A percentile compares a stretch with the other conserved stretches of the same genome.
Evolutionary conservation across 2,113 vertebrate genomes (phyloP).

Genomic region (Paracanthobrama guichenoti): DNA sequence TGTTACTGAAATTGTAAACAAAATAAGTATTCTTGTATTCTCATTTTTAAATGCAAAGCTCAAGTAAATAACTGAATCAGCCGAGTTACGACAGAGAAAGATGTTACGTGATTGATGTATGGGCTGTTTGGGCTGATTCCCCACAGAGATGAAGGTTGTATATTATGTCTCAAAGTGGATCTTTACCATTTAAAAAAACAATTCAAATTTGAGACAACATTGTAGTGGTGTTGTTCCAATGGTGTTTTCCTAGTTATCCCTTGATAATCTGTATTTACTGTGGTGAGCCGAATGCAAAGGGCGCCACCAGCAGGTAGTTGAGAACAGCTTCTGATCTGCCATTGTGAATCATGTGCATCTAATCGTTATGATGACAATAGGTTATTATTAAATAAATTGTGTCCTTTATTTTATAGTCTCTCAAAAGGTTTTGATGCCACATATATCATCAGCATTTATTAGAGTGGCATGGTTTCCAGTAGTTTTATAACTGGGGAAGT

Average conservation of each 20-base stretch:
- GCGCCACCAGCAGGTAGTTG: background rate
- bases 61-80: background rate
- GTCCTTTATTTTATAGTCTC: background rate
- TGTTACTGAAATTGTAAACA: constrained; percentile 6
- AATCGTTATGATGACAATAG: background rate
- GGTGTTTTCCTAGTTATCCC: background rate
- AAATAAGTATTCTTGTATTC: background rate
- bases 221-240: background rate
- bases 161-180: background rate
- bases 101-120: background rate
- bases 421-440: background rate
- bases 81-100: background rate
- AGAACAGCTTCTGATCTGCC: background rate
- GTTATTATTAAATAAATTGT: constrained; percentile 9
- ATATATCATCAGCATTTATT: background rate
- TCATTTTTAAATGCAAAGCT: background rate
- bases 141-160: background rate
- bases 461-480: background rate
- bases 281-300: background rate
- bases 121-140: background rate
- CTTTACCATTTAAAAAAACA: background rate
- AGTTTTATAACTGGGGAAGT: background rate
- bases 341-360: background rate
- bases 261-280: background rate
- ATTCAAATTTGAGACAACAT: background rate